Conservation (phyloP, 2,797 vertebrate species). For the Hephaestus fuliginosus region DNA sequence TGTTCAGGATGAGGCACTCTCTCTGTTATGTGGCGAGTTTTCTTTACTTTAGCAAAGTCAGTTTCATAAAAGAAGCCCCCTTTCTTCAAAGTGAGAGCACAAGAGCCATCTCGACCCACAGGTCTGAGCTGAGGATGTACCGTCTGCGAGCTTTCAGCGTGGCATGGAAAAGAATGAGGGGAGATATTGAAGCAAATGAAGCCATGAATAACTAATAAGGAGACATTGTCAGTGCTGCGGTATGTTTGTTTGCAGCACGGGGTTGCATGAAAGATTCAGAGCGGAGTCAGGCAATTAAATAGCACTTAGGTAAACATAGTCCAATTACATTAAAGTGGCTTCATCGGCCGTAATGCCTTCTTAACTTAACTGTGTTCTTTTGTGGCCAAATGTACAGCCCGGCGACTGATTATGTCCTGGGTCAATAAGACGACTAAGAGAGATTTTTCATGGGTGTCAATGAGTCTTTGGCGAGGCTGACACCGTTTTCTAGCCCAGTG, state of each 20-base stretch:
- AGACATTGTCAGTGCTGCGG: conserved; percentile 46
- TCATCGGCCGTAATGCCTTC: conserved; percentile 58
- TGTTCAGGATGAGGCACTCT: conserved; percentile 30
- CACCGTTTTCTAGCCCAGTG: conserved; percentile 66
- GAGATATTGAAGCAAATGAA: conserved; percentile 67
- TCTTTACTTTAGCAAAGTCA: conserved; percentile 59
- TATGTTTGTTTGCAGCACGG: conserved; percentile 62
- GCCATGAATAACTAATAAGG: conserved; percentile 70
- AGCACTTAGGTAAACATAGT: conserved; percentile 69
- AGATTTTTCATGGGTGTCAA: conserved; percentile 79
- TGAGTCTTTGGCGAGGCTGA: conserved; percentile 67
- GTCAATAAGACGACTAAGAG: conserved; percentile 71
- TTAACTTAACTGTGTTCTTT: conserved; percentile 61
- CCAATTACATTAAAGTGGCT: conserved; percentile 66
- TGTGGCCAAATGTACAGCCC: conserved; percentile 46
- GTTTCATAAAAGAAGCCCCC: conserved; percentile 52
- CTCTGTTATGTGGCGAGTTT: conserved; percentile 24
- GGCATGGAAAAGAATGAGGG: conserved; percentile 35
- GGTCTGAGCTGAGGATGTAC: conserved; percentile 45
- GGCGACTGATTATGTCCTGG: conserved; percentile 69
- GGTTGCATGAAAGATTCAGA: conserved; percentile 69
- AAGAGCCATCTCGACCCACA: not conserved
- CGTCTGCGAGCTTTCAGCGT: conserved; percentile 33
- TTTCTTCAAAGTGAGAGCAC: conserved; percentile 45
- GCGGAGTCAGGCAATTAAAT: conserved; percentile 69